Base-by-base conservation (phyloP, 2,888 invertebrate species). In the Opisthograptis luteolata region DNA sequence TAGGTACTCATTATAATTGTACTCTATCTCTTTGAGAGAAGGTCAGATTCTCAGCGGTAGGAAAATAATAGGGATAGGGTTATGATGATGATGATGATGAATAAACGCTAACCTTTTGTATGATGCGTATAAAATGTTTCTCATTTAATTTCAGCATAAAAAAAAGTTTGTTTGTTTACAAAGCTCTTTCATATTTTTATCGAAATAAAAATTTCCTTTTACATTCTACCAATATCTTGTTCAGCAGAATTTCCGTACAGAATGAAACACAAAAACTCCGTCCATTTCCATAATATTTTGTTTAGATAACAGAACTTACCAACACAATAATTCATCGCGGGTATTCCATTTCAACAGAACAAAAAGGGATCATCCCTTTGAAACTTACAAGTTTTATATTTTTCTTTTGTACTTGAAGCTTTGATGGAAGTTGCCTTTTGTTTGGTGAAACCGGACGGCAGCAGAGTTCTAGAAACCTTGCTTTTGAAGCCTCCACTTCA, bases 351-450 rank as follows among this genome's bases (percentile, higher is more conserved):
- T 68, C 68, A 66, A 60, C 58, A 61, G 60, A 76, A 80, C 75
- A 76, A 80, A 80, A 80, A 75, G 66, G 81, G 80, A 83, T 83
- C 62, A 80, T 79, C 78, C 79, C 79, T 84, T 79, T 79, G 78
- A 75, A 84, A 84, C 76, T 83, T 80, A 72, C 74, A 79, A 84
- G 79, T 83, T 84, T 81, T 79, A 25, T 73, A 80, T 79, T 79
- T 80, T 81, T 79, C 79, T 77, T 80, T 83, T 81, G 75, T 79
- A 72, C 78, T 79, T 79, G 60, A 64, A 64, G 68, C 78, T 83
- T 83, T 83, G 77, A 81, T 79, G 71, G 74, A 81, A 85, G 75
- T 81, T 79, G 59, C 67, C 66, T 77, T 80, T 84, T 84, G 81
- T 83, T 84, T 39, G 44, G 19, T 35, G 34, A 39, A 34, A 51